Evolutionary conservation across 2,797 vertebrate species (phyloP).

Genomic region (Brachymystax lenok): DNA sequence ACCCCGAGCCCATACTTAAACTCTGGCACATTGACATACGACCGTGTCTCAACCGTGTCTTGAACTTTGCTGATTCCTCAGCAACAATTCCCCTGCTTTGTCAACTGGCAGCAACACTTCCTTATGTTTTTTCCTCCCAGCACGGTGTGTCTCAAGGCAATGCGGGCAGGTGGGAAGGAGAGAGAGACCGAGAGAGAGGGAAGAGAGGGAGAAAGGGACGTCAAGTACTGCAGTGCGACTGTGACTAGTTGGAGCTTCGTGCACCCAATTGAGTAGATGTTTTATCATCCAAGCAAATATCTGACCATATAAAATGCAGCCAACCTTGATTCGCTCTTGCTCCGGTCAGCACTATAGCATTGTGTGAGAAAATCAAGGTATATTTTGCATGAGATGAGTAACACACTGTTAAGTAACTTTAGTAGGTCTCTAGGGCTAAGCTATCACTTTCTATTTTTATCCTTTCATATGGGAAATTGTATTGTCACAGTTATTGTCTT

Average conservation of each 20-base stretch:
- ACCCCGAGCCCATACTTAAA: no score
- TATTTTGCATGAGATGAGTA: not conserved
- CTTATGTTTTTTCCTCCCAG: no score
- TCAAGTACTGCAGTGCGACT: constrained; percentile 32
- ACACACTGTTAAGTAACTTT: not conserved
- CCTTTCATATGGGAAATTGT: not conserved
- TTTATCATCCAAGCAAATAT: not conserved
- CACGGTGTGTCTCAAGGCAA: no score
- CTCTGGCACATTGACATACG: no score
- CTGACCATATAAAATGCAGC: not conserved
- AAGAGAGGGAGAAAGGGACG: no score
- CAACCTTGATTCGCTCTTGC: not conserved
- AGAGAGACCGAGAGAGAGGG: no score
- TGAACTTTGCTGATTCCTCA: no score
- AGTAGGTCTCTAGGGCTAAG: not conserved
- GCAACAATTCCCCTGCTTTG: no score
- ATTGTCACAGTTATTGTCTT: not conserved
- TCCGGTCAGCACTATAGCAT: not conserved
- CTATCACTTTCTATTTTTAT: not conserved
- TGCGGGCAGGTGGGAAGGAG: no score
- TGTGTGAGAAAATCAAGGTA: not conserved
- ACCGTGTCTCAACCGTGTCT: no score
- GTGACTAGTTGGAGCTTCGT: not conserved
- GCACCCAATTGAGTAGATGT: not conserved
- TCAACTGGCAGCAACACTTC: no score